Evolutionary conservation across 2,888 invertebrate species (phyloP).

Genomic region (Drosophila emarginata): DNA sequence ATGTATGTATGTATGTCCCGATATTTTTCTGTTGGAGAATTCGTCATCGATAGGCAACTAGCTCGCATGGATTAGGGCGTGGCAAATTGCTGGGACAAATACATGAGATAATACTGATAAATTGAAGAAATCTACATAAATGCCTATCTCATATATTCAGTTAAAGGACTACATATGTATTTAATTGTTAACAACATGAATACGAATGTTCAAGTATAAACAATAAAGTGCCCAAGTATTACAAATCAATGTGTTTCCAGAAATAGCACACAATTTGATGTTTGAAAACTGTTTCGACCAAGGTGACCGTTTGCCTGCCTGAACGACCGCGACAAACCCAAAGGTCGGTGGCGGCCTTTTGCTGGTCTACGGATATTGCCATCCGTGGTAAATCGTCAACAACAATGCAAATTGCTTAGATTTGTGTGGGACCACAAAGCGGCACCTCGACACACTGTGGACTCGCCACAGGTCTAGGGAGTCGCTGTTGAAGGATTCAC

Average conservation of each 20-base stretch:
- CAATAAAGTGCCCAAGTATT: background rate
- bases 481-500: conserved; percentile 80
- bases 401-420: conserved; percentile 72
- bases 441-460: conserved; percentile 15
- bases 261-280: background rate
- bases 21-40: too few species aligned
- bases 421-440: conserved; percentile 69
- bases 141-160: too few species aligned
- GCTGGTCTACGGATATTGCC: conserved; percentile 61
- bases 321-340: conserved; percentile 30
- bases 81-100: too few species aligned
- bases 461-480: too few species aligned
- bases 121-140: too few species aligned
- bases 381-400: conserved; percentile 44
- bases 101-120: too few species aligned
- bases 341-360: conserved; percentile 31
- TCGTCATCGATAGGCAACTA: too few species aligned
- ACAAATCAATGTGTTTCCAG: background rate
- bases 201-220: too few species aligned
- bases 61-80: too few species aligned
- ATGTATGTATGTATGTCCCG: too few species aligned
- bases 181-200: too few species aligned
- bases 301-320: background rate
- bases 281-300: background rate
- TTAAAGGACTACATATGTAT: background rate